Evolutionary conservation across 2,888 invertebrate genomes (phyloP), one percentile per base, ranked within the genome.

Genomic region (Elmis aenea): DNA sequence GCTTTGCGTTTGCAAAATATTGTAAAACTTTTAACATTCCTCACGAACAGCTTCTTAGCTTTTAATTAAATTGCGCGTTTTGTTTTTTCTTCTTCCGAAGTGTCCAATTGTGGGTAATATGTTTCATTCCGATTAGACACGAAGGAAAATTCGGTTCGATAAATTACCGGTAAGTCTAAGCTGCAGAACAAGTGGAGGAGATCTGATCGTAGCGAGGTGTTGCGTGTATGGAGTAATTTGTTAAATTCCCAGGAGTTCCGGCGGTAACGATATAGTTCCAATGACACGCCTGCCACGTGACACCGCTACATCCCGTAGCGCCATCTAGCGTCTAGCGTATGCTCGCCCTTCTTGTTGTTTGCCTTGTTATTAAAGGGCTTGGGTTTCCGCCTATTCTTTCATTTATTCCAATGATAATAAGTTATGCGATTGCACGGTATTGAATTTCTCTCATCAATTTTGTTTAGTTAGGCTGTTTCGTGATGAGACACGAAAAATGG

Each of bases 171-270:
- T 10, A 25, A 8, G 9, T 5, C n/a, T 2, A 6, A 9, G 3
- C 2, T 21, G 25, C 28, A 31, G 26, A n/a, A n/a, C n/a, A n/a
- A n/a, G n/a, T n/a, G n/a, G n/a, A n/a, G n/a, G n/a, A n/a, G n/a
- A n/a, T n/a, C n/a, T n/a, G n/a, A n/a, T n/a, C n/a, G n/a, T 27
- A 13, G 38, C 33, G 33, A 33, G 38, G 46, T 27, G 33, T 38
- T 38, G 41, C 40, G 43, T 42, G 46, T 38, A 35, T 36, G 35
- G 29, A 38, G 50, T 50, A 52, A 52, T 52, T 50, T 50, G 47
- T 48, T 48, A 52, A 48, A 50, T 45, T 50, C 52, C 52, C 52
- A 42, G 41, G 50, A 40, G 48, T 33, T 45, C 34, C 38, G 36
- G 30, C 18, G 20, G 43, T 48, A 50, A 50, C 45, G 45, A 45